Percentiles rank a stretch among this genome's conserved stretches.
These are phyloP conservation scores for Syritta pipiens DNA, from an alignment of 2,888 invertebrate species.

Conservation along the genomic window DNA sequence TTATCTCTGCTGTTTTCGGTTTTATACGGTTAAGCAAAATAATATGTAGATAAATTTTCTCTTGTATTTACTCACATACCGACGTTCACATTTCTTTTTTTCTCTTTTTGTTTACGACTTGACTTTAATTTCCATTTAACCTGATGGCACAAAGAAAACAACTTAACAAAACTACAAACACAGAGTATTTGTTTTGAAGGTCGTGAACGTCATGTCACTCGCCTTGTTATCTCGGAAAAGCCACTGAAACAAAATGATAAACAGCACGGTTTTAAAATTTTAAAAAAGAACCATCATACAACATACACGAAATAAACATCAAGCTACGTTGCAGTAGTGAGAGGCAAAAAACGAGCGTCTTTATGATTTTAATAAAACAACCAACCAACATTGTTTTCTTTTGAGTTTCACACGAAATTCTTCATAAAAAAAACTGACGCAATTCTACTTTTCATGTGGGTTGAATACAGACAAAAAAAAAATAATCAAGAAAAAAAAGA, in stretches of 20 bases:
- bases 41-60: too few relatives aligned
- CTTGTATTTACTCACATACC: too few relatives aligned
- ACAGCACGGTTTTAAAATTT: background rate
- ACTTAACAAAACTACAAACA: conserved; percentile 9
- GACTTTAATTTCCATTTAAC: conserved; percentile 30
- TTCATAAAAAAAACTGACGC: conserved; percentile 48
- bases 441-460: background rate
- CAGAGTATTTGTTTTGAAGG: conserved; percentile 33
- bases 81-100: too few relatives aligned
- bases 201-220: conserved; percentile 33
- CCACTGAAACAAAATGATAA: background rate
- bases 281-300: conserved; percentile 17
- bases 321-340: conserved; percentile 3
- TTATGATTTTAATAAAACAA: conserved; percentile 64
- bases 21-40: too few relatives aligned
- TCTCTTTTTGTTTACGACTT: conserved; percentile 14
- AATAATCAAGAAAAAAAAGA: background rate
- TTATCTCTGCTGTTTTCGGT: too few relatives aligned
- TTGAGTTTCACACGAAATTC: conserved; percentile 12
- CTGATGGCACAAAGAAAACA: conserved; percentile 1
- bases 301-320: background rate
- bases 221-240: background rate
- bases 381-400: conserved; percentile 15
- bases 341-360: conserved; percentile 19
- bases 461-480: background rate